Base-by-base conservation (phyloP, 2,113 vertebrate genomes). In the Callaeas wilsoni region DNA sequence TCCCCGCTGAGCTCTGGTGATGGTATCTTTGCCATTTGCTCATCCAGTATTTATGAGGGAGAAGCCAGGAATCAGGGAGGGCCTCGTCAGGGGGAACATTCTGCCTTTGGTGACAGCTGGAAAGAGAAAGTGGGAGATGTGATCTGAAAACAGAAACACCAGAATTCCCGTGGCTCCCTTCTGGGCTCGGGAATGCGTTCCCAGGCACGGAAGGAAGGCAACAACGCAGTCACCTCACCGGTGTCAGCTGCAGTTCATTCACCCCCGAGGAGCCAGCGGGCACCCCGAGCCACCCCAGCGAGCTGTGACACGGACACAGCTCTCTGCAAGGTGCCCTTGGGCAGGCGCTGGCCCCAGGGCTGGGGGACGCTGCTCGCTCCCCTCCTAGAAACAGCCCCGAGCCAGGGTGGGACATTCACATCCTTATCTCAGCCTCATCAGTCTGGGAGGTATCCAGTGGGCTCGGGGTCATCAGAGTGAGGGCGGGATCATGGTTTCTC, bases 371-470 rank as follows among this genome's bases (percentile, higher is more conserved):
- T 23, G 13, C 13, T 59, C 18, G 4, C 60, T 10, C 42, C n/a
- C 17, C 52, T 30, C 5, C 8, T n/a, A 10, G 42, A 44, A 60
- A 12, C 39, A 60, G 41, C 59, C 39, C 81, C 23, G 47, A 50
- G 22, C 35, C 57, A 41, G 3, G 15, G 2, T 16, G 57, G 32
- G 17, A 44, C 33, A 6, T 6, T 1, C 0, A 1, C 52, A 17
- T 44, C 44, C 71, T 30, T 14, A 13, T 16, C 14, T 27, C 56
- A 25, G 56, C 37, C 44, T 39, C 41, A 7, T 25, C 25, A 9
- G 27, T 29, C 55, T 63, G 47, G 62, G 33, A 22, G 15, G 9
- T 12, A 18, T 29, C 32, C 60, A 14, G 37, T 37, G 73, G 35
- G 17, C n/a, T 73, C 37, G 41, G 46, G 7, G 21, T 21, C 14